Evolutionary conservation across 1,140 invertebrate species (phyloP).

Genomic region (Orchestia grillus): DNA sequence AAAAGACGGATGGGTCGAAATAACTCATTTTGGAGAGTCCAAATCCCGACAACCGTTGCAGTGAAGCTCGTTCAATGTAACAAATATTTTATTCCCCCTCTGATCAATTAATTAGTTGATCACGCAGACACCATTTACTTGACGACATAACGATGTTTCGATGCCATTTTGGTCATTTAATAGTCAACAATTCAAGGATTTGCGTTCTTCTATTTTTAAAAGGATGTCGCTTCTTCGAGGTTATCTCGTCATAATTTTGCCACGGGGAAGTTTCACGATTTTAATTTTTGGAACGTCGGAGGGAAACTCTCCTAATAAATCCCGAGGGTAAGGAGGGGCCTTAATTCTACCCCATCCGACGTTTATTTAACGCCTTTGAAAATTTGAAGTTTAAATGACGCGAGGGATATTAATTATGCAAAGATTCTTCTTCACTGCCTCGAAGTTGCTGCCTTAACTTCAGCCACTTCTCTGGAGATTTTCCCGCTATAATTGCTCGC

Average conservation of each 20-base stretch:
- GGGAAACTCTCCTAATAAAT: background rate
- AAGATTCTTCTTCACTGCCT: conserved; percentile 12
- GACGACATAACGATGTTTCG: too few relatives aligned
- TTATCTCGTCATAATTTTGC: background rate
- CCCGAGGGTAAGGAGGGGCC: background rate
- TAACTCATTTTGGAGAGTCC: too few relatives aligned
- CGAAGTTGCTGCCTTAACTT: background rate
- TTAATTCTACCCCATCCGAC: background rate
- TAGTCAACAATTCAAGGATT: too few relatives aligned
- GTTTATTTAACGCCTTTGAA: conserved; percentile 26
- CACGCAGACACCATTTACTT: too few relatives aligned
- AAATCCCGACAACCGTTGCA: too few relatives aligned
- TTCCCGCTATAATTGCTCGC: conserved; percentile 22
- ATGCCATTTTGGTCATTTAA: too few relatives aligned
- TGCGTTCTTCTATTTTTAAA: background rate
- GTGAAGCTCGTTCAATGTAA: too few relatives aligned
- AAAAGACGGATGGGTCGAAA: too few relatives aligned
- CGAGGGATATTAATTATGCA: conserved; percentile 46
- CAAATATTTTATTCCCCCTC: too few relatives aligned
- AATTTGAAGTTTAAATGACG: conserved; percentile 19
- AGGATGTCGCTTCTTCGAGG: background rate
- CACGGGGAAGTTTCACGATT: background rate
- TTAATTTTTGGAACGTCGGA: background rate
- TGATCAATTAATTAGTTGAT: too few relatives aligned
- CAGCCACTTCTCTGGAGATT: conserved; percentile 1